Evolutionary conservation across 2,888 invertebrate species (phyloP), one percentile per base, ranked within the genome.

Genomic region (Tillus elongatus): DNA sequence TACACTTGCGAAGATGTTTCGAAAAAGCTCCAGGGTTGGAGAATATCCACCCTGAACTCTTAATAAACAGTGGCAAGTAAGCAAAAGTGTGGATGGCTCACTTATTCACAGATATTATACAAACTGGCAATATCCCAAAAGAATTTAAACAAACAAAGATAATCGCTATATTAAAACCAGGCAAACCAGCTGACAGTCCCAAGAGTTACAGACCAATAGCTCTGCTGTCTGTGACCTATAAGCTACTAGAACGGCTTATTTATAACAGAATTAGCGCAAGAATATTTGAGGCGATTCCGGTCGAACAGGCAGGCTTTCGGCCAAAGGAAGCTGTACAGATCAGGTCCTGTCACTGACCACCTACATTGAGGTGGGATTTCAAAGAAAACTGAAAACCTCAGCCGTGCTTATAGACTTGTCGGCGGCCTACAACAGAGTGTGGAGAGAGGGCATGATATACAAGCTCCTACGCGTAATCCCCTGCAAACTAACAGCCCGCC

Each of bases 81-180:
- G 10, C 36, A 3, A 37, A 33, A 19, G 10, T 2, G 11, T 40
- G 40, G 36, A n/a, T n/a, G n/a, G n/a, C n/a, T n/a, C n/a, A n/a
- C n/a, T n/a, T n/a, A n/a, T n/a, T n/a, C n/a, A n/a, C n/a, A n/a
- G n/a, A n/a, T n/a, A n/a, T n/a, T n/a, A n/a, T n/a, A n/a, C n/a
- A n/a, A n/a, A n/a, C n/a, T n/a, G n/a, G n/a, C n/a, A n/a, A n/a
- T n/a, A n/a, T n/a, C n/a, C n/a, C n/a, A n/a, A n/a, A n/a, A n/a
- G n/a, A n/a, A n/a, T n/a, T 43, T 19, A 38, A 40, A 30, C 19
- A 30, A 2, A 30, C 40, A 3, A 38, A 43, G 15, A 16, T 35
- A 11, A 38, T 41, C 1, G 39, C 41, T 13, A 31, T 32, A 12
- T 12, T 39, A n/a, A 41, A 38, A 41, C 29, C 35, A 30, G 37